Percentiles rank a stretch among this genome's conserved stretches.
These are phyloP conservation scores for Siderastrea siderea DNA, from an alignment of 92 coral and sea anemone genomes.

Conservation along the genomic window DNA sequence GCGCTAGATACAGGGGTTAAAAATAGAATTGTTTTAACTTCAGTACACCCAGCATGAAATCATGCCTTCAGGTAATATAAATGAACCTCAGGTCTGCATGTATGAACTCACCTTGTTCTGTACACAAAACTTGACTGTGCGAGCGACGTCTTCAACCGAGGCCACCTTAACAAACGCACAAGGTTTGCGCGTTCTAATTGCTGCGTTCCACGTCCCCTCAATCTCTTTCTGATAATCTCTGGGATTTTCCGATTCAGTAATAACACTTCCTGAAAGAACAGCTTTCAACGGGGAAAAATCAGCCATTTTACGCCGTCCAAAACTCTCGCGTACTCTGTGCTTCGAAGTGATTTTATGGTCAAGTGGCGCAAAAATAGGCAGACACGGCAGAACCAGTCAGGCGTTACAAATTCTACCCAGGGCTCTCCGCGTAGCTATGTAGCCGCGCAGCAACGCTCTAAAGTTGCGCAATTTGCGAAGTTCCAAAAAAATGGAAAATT, in stretches of 20 bases:
- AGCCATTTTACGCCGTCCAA: conserved; percentile 15
- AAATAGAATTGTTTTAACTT: not conserved
- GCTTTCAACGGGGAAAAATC: conserved; percentile 60
- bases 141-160: conserved; percentile 69
- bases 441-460: not conserved
- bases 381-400: not conserved
- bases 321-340: not conserved
- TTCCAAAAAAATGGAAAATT: too few species aligned
- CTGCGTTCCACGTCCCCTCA: conserved; percentile 73
- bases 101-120: conserved; percentile 64
- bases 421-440: not conserved
- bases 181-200: conserved; percentile 63
- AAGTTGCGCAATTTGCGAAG: too few species aligned
- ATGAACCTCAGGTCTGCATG: not conserved
- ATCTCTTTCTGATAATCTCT: conserved; percentile 52
- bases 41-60: conserved; percentile 10
- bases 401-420: not conserved
- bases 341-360: not conserved
- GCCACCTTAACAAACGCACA: conserved; percentile 74
- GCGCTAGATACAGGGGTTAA: too few species aligned
- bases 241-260: conserved; percentile 33
- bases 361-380: too few species aligned
- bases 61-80: not conserved
- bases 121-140: conserved; percentile 78
- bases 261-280: conserved; percentile 47